A percentile compares a stretch with the other conserved stretches of the same genome.
Evolutionary conservation across 1,140 invertebrate genomes (phyloP).

Genomic region (Leguminivora glycinivorella): DNA sequence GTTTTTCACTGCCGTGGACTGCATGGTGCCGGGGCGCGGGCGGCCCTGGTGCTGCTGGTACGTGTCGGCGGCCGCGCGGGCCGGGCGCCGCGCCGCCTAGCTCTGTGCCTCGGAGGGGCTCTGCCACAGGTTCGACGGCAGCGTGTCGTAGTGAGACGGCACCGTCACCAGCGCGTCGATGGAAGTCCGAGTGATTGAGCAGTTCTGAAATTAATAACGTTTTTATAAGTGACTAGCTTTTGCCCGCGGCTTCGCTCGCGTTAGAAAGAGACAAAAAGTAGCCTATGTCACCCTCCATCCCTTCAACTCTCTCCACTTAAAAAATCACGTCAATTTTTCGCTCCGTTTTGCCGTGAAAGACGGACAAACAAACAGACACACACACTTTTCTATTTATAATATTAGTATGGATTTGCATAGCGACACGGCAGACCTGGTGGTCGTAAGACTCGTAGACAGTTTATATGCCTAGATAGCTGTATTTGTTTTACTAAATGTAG

Average conservation of each 20-base stretch:
- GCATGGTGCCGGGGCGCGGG: conserved; percentile 31
- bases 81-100: conserved; percentile 49
- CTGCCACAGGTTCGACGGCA: conserved; percentile 76
- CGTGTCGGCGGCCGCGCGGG: conserved; percentile 39
- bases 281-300: too few species aligned
- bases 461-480: background rate
- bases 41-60: conserved; percentile 49
- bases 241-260: too few species aligned
- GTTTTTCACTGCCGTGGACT: conserved; percentile 64
- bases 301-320: too few species aligned
- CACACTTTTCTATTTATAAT: too few species aligned
- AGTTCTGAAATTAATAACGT: conserved; percentile 78
- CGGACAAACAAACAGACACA: too few species aligned
- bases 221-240: background rate
- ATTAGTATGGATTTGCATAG: too few species aligned
- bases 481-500: too few species aligned
- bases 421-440: background rate
- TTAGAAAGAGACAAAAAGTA: too few species aligned
- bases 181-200: conserved; percentile 80
- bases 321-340: too few species aligned
- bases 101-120: conserved; percentile 61
- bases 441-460: too few species aligned
- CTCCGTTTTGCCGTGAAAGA: too few species aligned
- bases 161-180: conserved; percentile 85
- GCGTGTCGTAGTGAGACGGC: conserved; percentile 85